These are phyloP conservation scores for Myotis findleyi DNA, from an alignment of 2,797 vertebrate species.

Conservation along the genomic window DNA sequence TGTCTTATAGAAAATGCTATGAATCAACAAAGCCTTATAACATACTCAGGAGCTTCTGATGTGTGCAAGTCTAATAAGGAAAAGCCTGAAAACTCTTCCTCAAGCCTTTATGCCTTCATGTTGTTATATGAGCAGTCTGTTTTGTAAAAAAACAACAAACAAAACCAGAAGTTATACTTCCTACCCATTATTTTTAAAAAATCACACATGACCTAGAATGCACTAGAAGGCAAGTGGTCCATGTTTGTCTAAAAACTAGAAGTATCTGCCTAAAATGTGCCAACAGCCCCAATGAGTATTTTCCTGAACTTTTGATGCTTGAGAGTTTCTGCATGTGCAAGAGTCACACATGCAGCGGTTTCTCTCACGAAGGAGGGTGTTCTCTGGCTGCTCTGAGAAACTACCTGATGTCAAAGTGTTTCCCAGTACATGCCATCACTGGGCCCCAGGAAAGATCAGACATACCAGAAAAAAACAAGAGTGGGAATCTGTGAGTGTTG, in stretches of 20 bases:
- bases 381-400: neutral
- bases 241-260: constrained; percentile 2
- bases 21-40: neutral
- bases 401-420: neutral
- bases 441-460: neutral
- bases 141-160: neutral
- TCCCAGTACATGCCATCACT: neutral
- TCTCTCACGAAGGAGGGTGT: neutral
- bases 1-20: neutral
- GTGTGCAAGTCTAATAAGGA: neutral
- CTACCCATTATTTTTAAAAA: neutral
- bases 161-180: neutral
- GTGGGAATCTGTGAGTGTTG: accelerated
- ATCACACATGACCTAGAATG: neutral
- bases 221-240: neutral
- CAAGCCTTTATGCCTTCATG: neutral
- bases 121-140: neutral
- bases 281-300: neutral
- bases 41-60: neutral
- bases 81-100: neutral
- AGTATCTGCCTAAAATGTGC: neutral
- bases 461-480: neutral
- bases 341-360: neutral
- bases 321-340: neutral
- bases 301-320: neutral